These are phyloP conservation scores for Sprattus sprattus DNA, from an alignment of 2,113 vertebrate genomes.

Conservation along the genomic window DNA sequence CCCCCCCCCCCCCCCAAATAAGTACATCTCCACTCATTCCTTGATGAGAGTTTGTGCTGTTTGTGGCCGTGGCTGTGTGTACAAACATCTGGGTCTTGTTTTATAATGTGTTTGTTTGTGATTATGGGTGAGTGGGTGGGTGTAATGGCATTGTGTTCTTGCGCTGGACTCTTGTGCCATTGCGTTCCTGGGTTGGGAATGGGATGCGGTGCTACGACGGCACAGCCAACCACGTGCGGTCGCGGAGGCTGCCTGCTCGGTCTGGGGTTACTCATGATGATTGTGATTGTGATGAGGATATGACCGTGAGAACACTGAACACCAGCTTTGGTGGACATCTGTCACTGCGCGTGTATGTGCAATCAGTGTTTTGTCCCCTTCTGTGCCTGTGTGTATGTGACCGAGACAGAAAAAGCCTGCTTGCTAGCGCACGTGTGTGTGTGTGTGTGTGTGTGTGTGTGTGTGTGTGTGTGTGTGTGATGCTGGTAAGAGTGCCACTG, in stretches of 20 bases:
- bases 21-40: neutral
- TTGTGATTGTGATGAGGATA: neutral
- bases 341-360: slow-evolving; percentile 29
- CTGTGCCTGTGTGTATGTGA: slow-evolving; percentile 29
- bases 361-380: slow-evolving; percentile 31
- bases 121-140: neutral
- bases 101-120: neutral
- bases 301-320: neutral
- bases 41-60: neutral
- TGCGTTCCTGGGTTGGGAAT: neutral
- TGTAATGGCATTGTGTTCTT: neutral
- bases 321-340: slow-evolving; percentile 24
- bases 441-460: neutral
- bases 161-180: neutral
- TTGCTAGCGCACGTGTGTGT: slow-evolving; percentile 15
- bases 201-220: neutral
- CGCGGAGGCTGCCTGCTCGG: neutral
- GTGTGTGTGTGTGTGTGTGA: neutral
- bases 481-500: neutral
- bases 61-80: neutral
- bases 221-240: neutral
- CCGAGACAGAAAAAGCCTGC: slow-evolving; percentile 8
- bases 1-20: neutral
- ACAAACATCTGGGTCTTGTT: neutral
- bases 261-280: neutral